Percentiles rank a stretch among this genome's conserved stretches.
phyloP scores from a whole-genome alignment of 2,113 vertebrate species.

The Myrmecobius fasciatus region DNA sequence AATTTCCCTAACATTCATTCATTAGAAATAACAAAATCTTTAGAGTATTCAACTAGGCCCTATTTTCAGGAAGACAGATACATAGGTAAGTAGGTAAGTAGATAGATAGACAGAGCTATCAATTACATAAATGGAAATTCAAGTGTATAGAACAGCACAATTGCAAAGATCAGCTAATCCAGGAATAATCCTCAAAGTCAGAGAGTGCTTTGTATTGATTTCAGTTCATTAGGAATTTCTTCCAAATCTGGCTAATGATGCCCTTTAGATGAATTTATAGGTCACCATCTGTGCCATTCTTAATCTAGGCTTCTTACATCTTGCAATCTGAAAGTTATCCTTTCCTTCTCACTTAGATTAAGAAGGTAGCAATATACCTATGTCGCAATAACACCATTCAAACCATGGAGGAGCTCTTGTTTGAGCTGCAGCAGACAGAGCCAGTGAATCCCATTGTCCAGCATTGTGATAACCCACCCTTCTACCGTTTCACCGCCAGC shows the following conservation, averaged over 20 bases:
- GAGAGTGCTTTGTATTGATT: background rate
- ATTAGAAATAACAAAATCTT: background rate
- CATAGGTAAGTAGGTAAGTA: background rate
- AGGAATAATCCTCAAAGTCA: rapidly evolving
- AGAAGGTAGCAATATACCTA: conserved; percentile 97
- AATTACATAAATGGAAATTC: background rate
- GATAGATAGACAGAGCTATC: too few relatives aligned
- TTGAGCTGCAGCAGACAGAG: conserved; percentile 98
- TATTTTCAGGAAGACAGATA: background rate
- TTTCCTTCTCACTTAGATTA: conserved; percentile 87
- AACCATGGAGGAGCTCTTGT: conserved; percentile 98
- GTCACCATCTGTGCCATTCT: rapidly evolving
- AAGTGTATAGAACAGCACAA: background rate
- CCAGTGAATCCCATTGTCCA: conserved; percentile 97
- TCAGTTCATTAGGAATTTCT: background rate
- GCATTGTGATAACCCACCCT: conserved; percentile 97
- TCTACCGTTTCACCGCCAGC: conserved; percentile 96
- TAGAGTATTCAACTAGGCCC: background rate
- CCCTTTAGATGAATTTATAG: rapidly evolving
- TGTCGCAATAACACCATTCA: conserved; percentile 99
- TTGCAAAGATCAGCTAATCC: too few relatives aligned
- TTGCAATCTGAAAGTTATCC: conserved; percentile 1
- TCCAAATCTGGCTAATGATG: background rate
- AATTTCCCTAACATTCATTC: background rate
- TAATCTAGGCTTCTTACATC: rapidly evolving